Evolutionary conservation across 2,797 vertebrate species (phyloP).

Genomic region (Xyrichtys novacula): DNA sequence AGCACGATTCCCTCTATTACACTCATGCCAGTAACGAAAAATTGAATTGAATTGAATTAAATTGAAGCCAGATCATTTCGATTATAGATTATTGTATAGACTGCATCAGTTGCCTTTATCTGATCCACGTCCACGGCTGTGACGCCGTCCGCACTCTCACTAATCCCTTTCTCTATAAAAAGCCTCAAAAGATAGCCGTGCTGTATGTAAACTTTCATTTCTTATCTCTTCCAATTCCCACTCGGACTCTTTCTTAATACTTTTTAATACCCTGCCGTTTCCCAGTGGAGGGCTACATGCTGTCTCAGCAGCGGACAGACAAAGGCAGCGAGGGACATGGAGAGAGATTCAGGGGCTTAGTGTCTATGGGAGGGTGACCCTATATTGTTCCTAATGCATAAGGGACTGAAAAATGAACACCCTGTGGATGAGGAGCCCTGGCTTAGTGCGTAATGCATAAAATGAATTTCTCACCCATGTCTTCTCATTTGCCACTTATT

Average conservation of each 20-base stretch:
- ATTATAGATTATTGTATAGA: conserved; percentile 11
- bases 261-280: conserved; percentile 73
- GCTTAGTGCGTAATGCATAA: conserved; percentile 76
- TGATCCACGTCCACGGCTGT: conserved; percentile 19
- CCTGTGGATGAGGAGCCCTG: conserved; percentile 52
- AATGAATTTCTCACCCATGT: conserved; percentile 71
- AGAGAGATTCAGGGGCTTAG: conserved; percentile 69
- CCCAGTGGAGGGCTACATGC: conserved; percentile 64
- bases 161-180: conserved; percentile 67
- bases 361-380: conserved; percentile 75
- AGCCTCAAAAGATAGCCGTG: conserved; percentile 53
- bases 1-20: no score
- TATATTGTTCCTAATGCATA: conserved; percentile 72
- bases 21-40: no score
- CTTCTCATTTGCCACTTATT: conserved; percentile 57
- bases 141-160: conserved; percentile 28
- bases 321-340: conserved; percentile 68
- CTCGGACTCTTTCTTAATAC: conserved; percentile 63
- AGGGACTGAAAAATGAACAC: conserved; percentile 62
- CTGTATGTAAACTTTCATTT: conserved; percentile 71
- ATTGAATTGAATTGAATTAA: no score
- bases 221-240: conserved; percentile 71
- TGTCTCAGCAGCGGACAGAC: conserved; percentile 74
- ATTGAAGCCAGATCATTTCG: conserved; percentile 4
- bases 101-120: conserved; percentile 25